Percentiles rank a stretch among this genome's conserved stretches.
These are phyloP conservation scores for Protosalanx chinensis DNA, from an alignment of 2,797 vertebrate genomes.

Conservation along the genomic window DNA sequence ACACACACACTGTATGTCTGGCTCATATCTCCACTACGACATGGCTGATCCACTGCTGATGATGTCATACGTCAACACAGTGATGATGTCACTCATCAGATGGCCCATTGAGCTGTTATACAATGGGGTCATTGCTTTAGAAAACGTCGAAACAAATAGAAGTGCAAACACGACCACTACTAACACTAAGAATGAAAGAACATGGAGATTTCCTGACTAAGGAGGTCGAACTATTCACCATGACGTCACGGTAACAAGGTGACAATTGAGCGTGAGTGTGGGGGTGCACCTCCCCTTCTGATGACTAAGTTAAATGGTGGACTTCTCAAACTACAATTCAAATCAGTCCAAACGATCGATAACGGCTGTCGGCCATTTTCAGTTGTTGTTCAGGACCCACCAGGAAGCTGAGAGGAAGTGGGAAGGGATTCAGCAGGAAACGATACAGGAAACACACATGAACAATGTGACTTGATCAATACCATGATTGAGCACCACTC, in stretches of 20 bases:
- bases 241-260: conserved; percentile 48
- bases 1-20: conserved; percentile 28
- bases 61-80: conserved; percentile 50
- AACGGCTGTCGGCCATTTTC: not conserved
- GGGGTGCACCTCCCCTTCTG: conserved; percentile 6
- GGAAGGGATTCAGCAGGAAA: not conserved
- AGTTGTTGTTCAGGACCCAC: conserved; percentile 56
- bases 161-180: conserved; percentile 33
- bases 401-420: conserved; percentile 32
- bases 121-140: conserved; percentile 52
- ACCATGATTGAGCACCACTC: not conserved
- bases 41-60: conserved; percentile 33
- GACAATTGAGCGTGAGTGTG: conserved; percentile 19
- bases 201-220: conserved; percentile 42
- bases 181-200: conserved; percentile 58
- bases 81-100: conserved; percentile 53
- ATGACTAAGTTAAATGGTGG: not conserved
- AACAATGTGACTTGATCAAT: not conserved
- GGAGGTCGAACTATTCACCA: conserved; percentile 57
- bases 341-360: not conserved
- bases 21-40: conserved; percentile 31
- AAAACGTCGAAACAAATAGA: conserved; percentile 37
- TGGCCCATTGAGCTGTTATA: conserved; percentile 36
- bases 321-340: not conserved
- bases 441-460: not conserved